Evolutionary conservation across 2,888 invertebrate species (phyloP), one percentile per base, ranked within the genome.

Genomic region (Drosophila algonquin): DNA sequence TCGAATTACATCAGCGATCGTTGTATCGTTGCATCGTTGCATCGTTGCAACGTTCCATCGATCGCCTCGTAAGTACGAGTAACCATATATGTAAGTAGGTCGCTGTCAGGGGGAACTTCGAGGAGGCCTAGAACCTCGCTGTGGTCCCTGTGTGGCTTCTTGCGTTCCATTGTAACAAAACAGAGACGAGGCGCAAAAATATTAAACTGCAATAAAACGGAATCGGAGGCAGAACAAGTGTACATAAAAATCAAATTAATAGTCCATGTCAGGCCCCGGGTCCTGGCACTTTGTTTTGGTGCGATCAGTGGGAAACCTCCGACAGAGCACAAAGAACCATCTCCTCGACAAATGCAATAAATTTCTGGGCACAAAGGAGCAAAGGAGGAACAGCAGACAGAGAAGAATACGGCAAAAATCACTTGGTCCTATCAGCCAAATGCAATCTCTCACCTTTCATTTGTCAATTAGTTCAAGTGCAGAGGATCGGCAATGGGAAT

Each of bases 381-480:
- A 82, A 75, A 73, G 61, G 65, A 51, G 69, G 14, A 14, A 40
- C 40, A n/a, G 12, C 30, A 8, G 8, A 30, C 30, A 52, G 47
- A 59, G 32, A 58, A 47, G 46, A 35, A 45, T 54, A 21, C 69
- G 18, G 48, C 48, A 16, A 52, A 64, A 83, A 76, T 80, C 76
- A 73, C 75, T 79, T 75, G 70, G 59, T 73, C 71, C 82, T 86
- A 86, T 86, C 85, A 75, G 74, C 44, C 74, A 75, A 79, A 77
- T 85, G 85, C 85, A 73, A 86, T 86, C 85, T 87, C 87, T 82
- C 85, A 87, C 85, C 87, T 86, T 79, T 85, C 85, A 85, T 69
- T 78, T 79, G 87, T 85, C 85, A 86, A 86, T 86, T 86, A 87
- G 85, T 86, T 86, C 85, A 87, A 86, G 85, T 85, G 87, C 82